Percentiles rank a stretch among this genome's conserved stretches.
Conservation (phyloP, 2,888 invertebrate species). For the Phanerotoma sp. region DNA sequence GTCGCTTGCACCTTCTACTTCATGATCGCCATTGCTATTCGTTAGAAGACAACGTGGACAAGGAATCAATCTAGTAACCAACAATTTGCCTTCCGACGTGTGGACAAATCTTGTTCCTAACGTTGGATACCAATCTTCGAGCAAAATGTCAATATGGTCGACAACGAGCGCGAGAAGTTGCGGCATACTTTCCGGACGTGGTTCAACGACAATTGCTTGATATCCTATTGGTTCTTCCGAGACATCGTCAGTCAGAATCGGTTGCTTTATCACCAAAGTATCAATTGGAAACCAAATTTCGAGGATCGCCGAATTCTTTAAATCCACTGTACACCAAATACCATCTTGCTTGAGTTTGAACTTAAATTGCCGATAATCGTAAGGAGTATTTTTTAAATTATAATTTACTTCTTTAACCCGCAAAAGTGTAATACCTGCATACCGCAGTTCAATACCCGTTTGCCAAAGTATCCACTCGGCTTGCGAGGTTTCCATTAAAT, state of each 20-base stretch:
- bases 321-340: conserved; percentile 81
- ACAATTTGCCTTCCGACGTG: conserved; percentile 92
- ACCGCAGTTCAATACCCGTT: conserved; percentile 83
- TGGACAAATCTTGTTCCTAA: conserved; percentile 96
- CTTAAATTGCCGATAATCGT: conserved; percentile 62
- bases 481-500: conserved; percentile 67
- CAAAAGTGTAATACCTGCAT: conserved; percentile 79
- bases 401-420: conserved; percentile 79
- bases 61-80: conserved; percentile 90
- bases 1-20: conserved; percentile 37
- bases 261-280: conserved; percentile 63
- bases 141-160: conserved; percentile 91
- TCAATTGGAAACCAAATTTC: conserved; percentile 83
- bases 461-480: conserved; percentile 96
- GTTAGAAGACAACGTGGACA: conserved; percentile 82
- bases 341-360: conserved; percentile 81
- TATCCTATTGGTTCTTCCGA: conserved; percentile 63
- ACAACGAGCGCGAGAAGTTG: conserved; percentile 85
- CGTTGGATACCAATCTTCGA: conserved; percentile 99
- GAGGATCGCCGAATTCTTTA: conserved; percentile 77
- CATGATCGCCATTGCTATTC: conserved; percentile 44
- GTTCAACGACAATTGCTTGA: conserved; percentile 73
- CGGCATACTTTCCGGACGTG: conserved; percentile 76
- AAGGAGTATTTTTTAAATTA: conserved; percentile 59
- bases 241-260: conserved; percentile 48